Percentiles rank a stretch among this genome's conserved stretches.
Conservation (phyloP, 2,888 invertebrate genomes). For the Schizaphis graminum region DNA sequence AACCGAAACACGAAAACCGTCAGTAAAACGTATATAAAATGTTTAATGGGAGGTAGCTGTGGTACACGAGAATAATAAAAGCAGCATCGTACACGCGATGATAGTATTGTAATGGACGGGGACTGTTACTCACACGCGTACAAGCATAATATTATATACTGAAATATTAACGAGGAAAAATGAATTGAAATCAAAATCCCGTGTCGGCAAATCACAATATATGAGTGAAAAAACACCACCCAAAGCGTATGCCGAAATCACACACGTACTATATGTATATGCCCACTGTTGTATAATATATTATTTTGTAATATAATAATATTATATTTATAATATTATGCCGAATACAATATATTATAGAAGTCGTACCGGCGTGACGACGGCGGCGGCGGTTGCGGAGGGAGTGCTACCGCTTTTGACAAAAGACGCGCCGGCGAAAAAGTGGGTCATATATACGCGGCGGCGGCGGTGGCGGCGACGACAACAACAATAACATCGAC, state of each 20-base stretch:
- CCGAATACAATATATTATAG: background rate
- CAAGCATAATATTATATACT: background rate
- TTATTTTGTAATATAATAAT: too few relatives aligned
- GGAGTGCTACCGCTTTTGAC: background rate
- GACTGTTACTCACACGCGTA: too few relatives aligned
- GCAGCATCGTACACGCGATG: too few relatives aligned
- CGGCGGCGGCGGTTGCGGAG: background rate
- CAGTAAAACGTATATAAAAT: too few relatives aligned
- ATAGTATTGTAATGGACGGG: too few relatives aligned
- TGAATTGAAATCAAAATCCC: background rate
- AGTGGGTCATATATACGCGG: slow-evolving; percentile 2
- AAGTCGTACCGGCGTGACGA: background rate
- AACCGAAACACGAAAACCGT: background rate
- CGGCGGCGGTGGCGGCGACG: background rate
- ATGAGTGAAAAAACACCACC: background rate
- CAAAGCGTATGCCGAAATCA: background rate
- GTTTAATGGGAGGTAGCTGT: too few relatives aligned
- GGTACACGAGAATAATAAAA: too few relatives aligned
- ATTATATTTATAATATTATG: background rate
- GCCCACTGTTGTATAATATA: too few relatives aligned
- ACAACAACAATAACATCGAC: slow-evolving; percentile 5
- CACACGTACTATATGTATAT: background rate
- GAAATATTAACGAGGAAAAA: background rate
- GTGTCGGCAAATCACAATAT: too few relatives aligned
- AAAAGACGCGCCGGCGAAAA: background rate